Percentiles rank a stretch among this genome's conserved stretches.
These are phyloP conservation scores for Drosophila burlai DNA, from an alignment of 1,140 invertebrate genomes.

Conservation along the genomic window DNA sequence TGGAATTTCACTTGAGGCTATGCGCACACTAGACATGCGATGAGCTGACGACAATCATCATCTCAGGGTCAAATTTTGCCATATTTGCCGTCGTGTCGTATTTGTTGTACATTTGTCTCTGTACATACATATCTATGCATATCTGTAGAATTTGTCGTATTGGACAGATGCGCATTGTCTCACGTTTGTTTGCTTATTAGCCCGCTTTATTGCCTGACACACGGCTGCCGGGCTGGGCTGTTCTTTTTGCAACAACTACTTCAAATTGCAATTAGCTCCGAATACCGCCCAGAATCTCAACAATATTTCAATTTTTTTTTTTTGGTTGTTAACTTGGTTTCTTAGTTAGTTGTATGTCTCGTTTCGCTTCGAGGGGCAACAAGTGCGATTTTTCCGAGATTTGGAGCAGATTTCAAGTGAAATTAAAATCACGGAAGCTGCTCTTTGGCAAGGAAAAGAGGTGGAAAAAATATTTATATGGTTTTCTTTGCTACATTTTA, in stretches of 20 bases:
- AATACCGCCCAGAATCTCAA: constrained; percentile 1
- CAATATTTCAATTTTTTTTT: background rate
- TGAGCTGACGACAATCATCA: constrained; percentile 35
- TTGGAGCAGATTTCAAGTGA: constrained; percentile 21
- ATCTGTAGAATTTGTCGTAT: constrained; percentile 44
- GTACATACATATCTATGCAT: constrained; percentile 1
- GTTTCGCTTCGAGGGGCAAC: constrained; percentile 50
- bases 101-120: constrained; percentile 21
- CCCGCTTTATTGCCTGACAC: constrained; percentile 60
- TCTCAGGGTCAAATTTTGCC: constrained; percentile 34
- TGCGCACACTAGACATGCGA: constrained; percentile 35
- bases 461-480: background rate
- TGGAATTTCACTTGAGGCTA: constrained; percentile 38
- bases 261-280: constrained; percentile 43
- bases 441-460: background rate
- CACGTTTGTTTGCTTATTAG: constrained; percentile 82
- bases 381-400: constrained; percentile 48
- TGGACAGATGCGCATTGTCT: constrained; percentile 74
- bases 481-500: no score
- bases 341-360: constrained; percentile 29
- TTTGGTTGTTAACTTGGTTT: background rate
- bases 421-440: constrained; percentile 6
- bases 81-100: constrained; percentile 13
- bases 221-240: background rate
- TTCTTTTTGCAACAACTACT: constrained; percentile 29